Evolutionary conservation across 2,113 vertebrate genomes (phyloP).

Genomic region (Pterocles gutturalis): DNA sequence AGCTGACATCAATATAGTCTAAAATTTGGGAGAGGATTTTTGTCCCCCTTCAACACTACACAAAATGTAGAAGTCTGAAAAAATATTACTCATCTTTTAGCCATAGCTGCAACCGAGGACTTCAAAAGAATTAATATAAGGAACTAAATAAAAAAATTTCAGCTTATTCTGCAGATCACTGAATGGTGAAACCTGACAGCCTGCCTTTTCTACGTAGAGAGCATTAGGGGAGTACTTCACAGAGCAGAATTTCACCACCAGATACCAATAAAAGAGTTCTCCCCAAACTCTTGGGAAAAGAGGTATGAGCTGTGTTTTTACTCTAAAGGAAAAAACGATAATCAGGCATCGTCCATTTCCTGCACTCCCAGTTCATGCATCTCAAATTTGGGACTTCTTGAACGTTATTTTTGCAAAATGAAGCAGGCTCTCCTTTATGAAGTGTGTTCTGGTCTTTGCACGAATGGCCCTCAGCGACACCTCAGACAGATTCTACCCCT

Average conservation of each 20-base stretch:
- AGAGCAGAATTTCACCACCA: not conserved
- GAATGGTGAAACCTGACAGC: not conserved
- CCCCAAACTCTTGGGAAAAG: not conserved
- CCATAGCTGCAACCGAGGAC: not conserved
- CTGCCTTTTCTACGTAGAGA: not conserved
- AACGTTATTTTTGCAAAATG: not conserved
- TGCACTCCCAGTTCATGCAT: not conserved
- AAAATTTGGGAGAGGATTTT: not conserved
- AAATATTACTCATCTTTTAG: not conserved
- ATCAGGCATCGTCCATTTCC: accelerated
- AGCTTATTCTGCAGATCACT: not conserved
- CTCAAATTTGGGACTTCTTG: not conserved
- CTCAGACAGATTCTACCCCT: not conserved
- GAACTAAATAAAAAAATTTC: not conserved
- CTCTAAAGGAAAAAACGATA: not conserved
- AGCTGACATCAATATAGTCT: not conserved
- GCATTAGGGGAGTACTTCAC: not conserved
- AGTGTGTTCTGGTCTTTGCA: not conserved
- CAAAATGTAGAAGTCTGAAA: not conserved
- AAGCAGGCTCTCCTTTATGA: not conserved
- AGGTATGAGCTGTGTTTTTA: not conserved
- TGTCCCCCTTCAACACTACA: not conserved
- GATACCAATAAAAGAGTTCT: not conserved
- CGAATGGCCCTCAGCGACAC: not conserved
- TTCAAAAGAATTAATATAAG: not conserved